Evolutionary conservation across 2,113 vertebrate genomes (phyloP), one percentile per base, ranked within the genome.

Genomic region (Paedocypris sp.): DNA sequence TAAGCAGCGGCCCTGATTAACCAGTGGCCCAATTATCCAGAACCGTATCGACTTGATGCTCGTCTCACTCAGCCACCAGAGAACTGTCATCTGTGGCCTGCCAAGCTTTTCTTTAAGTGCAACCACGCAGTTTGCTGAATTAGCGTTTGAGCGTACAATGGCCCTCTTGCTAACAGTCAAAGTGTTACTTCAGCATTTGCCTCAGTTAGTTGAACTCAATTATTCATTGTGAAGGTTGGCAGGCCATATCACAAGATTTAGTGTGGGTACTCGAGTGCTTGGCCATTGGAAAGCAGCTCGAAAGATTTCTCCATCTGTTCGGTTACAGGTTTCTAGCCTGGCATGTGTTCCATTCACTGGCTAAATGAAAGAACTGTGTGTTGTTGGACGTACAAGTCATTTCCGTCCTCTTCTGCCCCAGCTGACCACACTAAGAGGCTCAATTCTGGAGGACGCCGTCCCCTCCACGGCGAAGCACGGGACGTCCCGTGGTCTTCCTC

Each of bases 391-490:
- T 20, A 25, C 3, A 32, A 41, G 9, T 8, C 47, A 11, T n/a
- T 35, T 5, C 56, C 5, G 12, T 20, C 36, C n/a, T 35, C 4
- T n/a, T 20, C 5, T 29, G 29, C 15, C 31, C 13, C 20, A 91
- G 89, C 86, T 90, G 26, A 88, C 86, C 5, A 89, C 88, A 0
- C 77, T 91, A 54, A 72, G 89, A 68, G 89, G 89, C 41, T 86
- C 87, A 2, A 85, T 91, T 67, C 73, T 88, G 59, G 89, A 91
- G 75, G 89, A 91, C 31, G 85, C 88, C 1, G 78, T 91, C 10
- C 89, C 89, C 22, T 90, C 89, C 28, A 89, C 87, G 1, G 84
- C 85, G 4, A 80, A 87, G 49, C 89, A 90, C 2, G 89, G 89
- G 43, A 88, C 85, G 0, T 80, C 84, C 2, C 82, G 89, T 7